phyloP scores from a whole-genome alignment of 2,888 invertebrate species.

The Copidosoma aretas region DNA sequence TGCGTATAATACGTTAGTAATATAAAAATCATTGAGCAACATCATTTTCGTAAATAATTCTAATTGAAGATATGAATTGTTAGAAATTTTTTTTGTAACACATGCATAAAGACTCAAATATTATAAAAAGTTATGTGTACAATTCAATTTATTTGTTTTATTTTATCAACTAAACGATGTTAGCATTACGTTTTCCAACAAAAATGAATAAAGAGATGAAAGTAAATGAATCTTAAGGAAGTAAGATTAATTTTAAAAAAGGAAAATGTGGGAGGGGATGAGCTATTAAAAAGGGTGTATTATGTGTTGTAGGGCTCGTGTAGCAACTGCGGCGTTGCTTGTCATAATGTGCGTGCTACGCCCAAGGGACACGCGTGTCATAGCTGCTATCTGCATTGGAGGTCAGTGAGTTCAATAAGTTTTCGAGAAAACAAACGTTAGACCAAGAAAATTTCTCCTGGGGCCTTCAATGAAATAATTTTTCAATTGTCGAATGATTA shows the following conservation, averaged over 20 bases:
- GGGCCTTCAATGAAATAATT: slow-evolving; percentile 15
- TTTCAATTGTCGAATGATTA: too few species aligned
- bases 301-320: slow-evolving; percentile 64
- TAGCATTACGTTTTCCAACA: neutral
- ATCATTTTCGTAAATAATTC: too few species aligned
- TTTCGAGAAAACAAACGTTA: slow-evolving; percentile 43
- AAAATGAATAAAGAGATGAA: neutral
- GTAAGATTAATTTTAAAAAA: neutral
- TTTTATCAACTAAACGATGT: too few species aligned
- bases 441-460: slow-evolving; percentile 36
- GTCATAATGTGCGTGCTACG: slow-evolving; percentile 76
- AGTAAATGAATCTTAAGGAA: neutral
- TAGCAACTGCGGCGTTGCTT: slow-evolving; percentile 77
- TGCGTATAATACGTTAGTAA: too few species aligned
- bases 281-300: slow-evolving; percentile 54
- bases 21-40: too few species aligned
- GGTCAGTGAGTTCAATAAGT: slow-evolving; percentile 67
- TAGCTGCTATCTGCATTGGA: slow-evolving; percentile 86
- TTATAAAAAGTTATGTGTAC: too few species aligned
- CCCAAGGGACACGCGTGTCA: slow-evolving; percentile 81
- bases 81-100: too few species aligned
- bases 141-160: too few species aligned
- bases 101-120: too few species aligned
- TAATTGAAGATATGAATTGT: too few species aligned
- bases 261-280: slow-evolving; percentile 27